Evolutionary conservation across 1,140 invertebrate genomes (phyloP).

Genomic region (Bombus sylvicola): DNA sequence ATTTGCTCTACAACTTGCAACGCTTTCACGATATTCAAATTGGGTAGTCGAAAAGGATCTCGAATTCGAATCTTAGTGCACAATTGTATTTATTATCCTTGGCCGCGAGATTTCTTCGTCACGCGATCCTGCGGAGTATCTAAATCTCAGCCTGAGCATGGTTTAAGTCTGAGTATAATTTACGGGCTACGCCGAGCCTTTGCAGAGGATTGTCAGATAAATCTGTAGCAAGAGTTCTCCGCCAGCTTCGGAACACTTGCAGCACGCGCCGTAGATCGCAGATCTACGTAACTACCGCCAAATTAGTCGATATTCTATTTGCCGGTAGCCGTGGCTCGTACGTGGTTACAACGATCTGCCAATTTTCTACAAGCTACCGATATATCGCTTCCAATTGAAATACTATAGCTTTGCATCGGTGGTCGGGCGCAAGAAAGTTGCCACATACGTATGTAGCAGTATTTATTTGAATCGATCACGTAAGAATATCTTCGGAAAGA

Average conservation of each 20-base stretch:
- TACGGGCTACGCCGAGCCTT: constrained; percentile 20
- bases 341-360: constrained; percentile 6
- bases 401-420: not conserved
- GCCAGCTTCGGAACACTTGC: not conserved
- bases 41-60: constrained; percentile 34
- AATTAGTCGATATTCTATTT: constrained; percentile 49
- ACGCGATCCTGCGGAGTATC: constrained; percentile 63
- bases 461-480: too few relatives aligned
- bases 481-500: too few relatives aligned
- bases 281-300: constrained; percentile 26
- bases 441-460: not conserved
- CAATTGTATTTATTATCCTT: constrained; percentile 61
- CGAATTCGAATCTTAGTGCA: constrained; percentile 22
- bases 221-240: constrained; percentile 23
- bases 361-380: not conserved
- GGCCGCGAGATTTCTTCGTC: constrained; percentile 51
- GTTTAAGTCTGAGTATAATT: constrained; percentile 31
- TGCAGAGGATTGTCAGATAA: constrained; percentile 32
- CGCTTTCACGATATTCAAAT: not conserved
- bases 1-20: too few relatives aligned
- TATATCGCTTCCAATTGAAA: not conserved
- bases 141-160: not conserved
- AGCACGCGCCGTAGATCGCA: constrained; percentile 1
- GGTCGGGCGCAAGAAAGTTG: not conserved
- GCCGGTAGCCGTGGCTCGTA: constrained; percentile 18